phyloP scores from a whole-genome alignment of 2,113 vertebrate species.

The Indicator maculatus region DNA sequence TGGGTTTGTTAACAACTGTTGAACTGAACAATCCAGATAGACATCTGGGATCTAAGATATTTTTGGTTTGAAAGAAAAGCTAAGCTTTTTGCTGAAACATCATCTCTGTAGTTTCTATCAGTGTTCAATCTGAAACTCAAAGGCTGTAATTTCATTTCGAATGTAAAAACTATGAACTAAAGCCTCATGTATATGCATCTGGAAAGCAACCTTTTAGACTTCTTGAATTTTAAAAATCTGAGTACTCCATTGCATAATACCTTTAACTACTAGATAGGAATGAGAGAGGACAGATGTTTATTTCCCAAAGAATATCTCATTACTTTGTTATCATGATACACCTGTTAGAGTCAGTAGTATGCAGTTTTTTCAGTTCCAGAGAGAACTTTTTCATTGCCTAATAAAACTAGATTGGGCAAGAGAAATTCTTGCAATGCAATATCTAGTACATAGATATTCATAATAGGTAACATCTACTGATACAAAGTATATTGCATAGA shows the following conservation, averaged over 20 bases:
- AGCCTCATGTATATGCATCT: neutral
- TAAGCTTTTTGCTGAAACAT: neutral
- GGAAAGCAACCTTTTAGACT: neutral
- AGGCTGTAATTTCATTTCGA: neutral
- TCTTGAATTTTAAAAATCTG: constrained; percentile 7
- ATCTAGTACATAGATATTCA: neutral
- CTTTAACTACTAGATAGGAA: constrained; percentile 18
- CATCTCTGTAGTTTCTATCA: neutral
- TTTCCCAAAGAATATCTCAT: constrained; percentile 17
- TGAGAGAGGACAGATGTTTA: neutral
- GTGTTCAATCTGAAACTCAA: neutral
- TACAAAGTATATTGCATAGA: neutral
- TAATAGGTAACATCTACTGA: constrained; percentile 19
- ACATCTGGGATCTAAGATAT: neutral
- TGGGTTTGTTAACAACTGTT: neutral
- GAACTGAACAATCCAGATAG: neutral
- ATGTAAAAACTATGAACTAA: neutral
- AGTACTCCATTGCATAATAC: neutral
- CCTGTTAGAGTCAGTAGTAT: neutral
- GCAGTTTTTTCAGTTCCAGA: neutral
- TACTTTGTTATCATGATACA: neutral
- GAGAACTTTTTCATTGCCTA: constrained; percentile 56
- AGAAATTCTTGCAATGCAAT: constrained; percentile 28
- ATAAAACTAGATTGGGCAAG: constrained; percentile 59
- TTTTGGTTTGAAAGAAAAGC: neutral